A percentile compares a stretch with the other conserved stretches of the same genome.
These are phyloP conservation scores for Tiliacea aurago DNA, from an alignment of 2,888 invertebrate species.

Conservation along the genomic window DNA sequence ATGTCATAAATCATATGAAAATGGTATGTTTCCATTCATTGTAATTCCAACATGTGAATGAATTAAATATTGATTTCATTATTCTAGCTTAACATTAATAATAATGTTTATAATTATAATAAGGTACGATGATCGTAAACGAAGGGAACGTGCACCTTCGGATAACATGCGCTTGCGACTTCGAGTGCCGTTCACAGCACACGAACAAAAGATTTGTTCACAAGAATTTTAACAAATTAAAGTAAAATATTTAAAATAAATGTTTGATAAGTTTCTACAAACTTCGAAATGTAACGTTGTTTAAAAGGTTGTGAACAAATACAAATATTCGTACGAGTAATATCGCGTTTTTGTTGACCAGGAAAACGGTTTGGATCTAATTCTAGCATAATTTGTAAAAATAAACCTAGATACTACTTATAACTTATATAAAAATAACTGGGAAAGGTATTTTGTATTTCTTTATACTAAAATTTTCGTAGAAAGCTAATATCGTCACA, in stretches of 20 bases:
- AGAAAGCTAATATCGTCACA: constrained; percentile 51
- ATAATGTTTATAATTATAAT: constrained; percentile 69
- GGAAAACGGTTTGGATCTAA: constrained; percentile 8
- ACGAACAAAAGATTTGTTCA: constrained; percentile 33
- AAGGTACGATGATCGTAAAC: constrained; percentile 72
- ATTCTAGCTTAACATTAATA: constrained; percentile 71
- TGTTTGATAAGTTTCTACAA: constrained; percentile 44
- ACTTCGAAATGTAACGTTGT: constrained; percentile 30
- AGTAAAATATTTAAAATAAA: constrained; percentile 46
- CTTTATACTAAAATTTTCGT: constrained; percentile 18
- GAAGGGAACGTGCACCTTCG: constrained; percentile 54
- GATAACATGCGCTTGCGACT: constrained; percentile 63
- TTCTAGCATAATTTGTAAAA: constrained; percentile 11
- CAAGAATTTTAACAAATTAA: constrained; percentile 42
- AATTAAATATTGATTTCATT: constrained; percentile 71
- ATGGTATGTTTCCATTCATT: constrained; percentile 67
- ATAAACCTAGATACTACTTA: constrained; percentile 11
- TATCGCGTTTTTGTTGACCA: constrained; percentile 8
- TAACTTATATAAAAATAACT: constrained; percentile 16
- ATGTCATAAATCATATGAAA: constrained; percentile 64
- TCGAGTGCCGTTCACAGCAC: constrained; percentile 19
- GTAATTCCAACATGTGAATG: constrained; percentile 72
- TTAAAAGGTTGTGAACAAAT: constrained; percentile 43
- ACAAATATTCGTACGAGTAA: constrained; percentile 15
- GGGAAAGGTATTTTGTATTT: constrained; percentile 22